These are phyloP conservation scores for Trogon melanurus DNA, from an alignment of 2,113 vertebrate species.

Conservation along the genomic window DNA sequence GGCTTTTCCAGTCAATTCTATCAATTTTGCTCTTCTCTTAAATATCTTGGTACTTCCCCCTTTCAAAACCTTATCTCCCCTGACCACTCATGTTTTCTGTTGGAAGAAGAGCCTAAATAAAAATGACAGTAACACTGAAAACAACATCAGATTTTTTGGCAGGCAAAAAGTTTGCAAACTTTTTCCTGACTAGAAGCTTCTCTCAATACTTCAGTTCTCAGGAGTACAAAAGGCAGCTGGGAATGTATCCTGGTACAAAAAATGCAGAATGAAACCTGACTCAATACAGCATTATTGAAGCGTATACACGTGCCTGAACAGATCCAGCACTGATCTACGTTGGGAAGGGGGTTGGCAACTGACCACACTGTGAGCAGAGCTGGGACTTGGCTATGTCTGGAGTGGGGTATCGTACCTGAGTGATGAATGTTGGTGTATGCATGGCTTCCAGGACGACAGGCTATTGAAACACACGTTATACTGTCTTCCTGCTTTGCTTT, in stretches of 20 bases:
- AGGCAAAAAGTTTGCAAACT: background rate
- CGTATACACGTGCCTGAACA: rapidly evolving
- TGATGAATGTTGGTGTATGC: too few species aligned
- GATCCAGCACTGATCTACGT: rapidly evolving
- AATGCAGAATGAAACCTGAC: background rate
- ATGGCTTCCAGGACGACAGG: too few species aligned
- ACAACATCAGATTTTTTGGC: background rate
- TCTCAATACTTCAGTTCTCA: background rate
- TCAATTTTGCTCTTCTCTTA: background rate
- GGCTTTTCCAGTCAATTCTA: background rate
- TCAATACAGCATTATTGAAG: background rate
- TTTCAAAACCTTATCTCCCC: background rate
- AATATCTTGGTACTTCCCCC: background rate
- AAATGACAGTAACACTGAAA: background rate
- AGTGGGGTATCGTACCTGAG: too few species aligned
- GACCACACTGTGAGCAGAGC: background rate
- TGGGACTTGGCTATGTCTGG: background rate
- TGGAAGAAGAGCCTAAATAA: background rate
- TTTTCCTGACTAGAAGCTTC: background rate
- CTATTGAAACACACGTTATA: too few species aligned
- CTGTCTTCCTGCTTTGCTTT: too few species aligned
- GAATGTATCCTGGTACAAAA: background rate
- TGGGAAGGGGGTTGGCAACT: background rate
- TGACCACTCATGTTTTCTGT: background rate
- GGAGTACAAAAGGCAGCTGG: background rate